Evolutionary conservation across 2,888 invertebrate species (phyloP), one percentile per base, ranked within the genome.

Genomic region (Tupiocoris notatus): DNA sequence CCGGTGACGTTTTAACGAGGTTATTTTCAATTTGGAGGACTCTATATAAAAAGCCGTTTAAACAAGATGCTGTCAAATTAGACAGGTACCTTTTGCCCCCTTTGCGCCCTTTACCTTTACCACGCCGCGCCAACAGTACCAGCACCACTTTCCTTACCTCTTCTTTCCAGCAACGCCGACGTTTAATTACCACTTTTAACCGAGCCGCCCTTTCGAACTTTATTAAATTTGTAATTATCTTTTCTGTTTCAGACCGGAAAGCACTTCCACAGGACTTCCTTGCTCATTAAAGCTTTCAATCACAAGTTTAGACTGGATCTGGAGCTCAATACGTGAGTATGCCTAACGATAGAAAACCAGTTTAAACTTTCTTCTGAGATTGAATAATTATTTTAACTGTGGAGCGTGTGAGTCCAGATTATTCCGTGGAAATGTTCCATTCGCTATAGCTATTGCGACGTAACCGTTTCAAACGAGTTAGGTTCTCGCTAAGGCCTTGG

Each of bases 251-350:
- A 95, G 95, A 91, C 92, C 82, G 93, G 93, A 83, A 95, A 95
- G 88, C 95, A 96, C 86, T 94, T 92, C 87, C 95, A 95, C 86
- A 91, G 94, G 85, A 96, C 95, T 83, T 95, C 95, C 84, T 91
- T 95, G 86, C 91, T 95, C 88, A 95, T 96, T 88, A 95, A 95
- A 88, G 95, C 95, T 86, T 95, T 96, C 88, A 95, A 93, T 88
- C 94, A 96, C 87, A 95, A 94, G 89, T 95, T 96, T 88, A 92
- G 95, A 84, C 89, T 96, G 87, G 95, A 95, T 87, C 89, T 96
- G 86, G 95, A 95, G 90, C 92, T 96, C 88, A 96, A 96, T 87
- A 93, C 95, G 94, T 95, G 88, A 94, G 94, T n/a, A n/a, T n/a
- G n/a, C n/a, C n/a, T n/a, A n/a, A n/a, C n/a, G n/a, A n/a, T n/a